phyloP scores from a whole-genome alignment of 2,888 invertebrate genomes.

The Andrena minutula region DNA sequence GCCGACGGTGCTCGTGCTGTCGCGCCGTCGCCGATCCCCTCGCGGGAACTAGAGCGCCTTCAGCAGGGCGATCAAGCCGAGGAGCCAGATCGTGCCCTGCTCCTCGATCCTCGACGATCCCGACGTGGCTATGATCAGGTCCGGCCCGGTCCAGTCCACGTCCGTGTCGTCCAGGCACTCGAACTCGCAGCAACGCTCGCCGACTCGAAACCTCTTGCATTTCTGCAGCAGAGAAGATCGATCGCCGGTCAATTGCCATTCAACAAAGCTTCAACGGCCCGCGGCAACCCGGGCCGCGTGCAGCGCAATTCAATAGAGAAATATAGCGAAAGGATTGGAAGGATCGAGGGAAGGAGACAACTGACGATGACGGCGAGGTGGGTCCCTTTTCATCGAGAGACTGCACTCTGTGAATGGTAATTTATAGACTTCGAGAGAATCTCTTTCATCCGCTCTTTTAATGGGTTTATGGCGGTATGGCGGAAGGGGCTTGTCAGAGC shows the following conservation, averaged over 20 bases:
- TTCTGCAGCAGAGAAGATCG: slow-evolving; percentile 86
- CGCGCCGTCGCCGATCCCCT: slow-evolving; percentile 2
- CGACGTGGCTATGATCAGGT: slow-evolving; percentile 77
- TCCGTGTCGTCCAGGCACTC: slow-evolving; percentile 90
- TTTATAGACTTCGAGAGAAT: background rate
- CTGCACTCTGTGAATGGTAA: background rate
- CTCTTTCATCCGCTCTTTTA: background rate
- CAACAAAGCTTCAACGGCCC: background rate
- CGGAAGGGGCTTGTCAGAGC: background rate
- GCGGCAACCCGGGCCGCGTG: slow-evolving; percentile 14
- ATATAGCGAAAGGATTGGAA: background rate
- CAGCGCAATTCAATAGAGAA: slow-evolving; percentile 4
- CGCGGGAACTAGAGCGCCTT: slow-evolving; percentile 60
- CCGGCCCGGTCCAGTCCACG: slow-evolving; percentile 77
- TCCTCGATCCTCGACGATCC: slow-evolving; percentile 63
- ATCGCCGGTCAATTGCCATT: slow-evolving; percentile 33
- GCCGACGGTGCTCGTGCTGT: background rate
- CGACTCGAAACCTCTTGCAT: slow-evolving; percentile 94
- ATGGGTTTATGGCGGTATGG: background rate
- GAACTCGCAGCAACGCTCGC: slow-evolving; percentile 95
- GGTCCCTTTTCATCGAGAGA: background rate
- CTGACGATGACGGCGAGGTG: background rate
- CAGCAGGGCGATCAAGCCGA: slow-evolving; percentile 57
- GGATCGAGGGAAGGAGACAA: background rate
- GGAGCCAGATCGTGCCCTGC: slow-evolving; percentile 41